Conservation (phyloP, 1,140 invertebrate genomes). For the Melanaphis sacchari region DNA sequence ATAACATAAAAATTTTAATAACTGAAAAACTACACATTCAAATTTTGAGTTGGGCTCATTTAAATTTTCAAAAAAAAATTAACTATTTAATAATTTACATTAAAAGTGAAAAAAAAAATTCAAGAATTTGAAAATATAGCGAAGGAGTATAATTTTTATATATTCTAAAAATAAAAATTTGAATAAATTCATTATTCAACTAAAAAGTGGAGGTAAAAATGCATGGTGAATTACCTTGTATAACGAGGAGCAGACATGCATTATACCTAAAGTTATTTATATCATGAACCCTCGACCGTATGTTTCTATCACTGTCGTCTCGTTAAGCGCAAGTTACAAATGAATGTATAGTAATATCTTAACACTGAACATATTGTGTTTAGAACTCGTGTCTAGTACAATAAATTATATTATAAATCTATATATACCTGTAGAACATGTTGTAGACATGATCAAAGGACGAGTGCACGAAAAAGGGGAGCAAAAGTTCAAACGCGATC, state of each 20-base stretch:
- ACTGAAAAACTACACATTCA: no score
- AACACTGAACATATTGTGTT: not conserved
- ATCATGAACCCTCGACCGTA: not conserved
- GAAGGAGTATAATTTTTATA: no score
- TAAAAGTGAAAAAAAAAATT: no score
- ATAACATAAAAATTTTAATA: no score
- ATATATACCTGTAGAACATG: not conserved
- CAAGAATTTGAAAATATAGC: no score
- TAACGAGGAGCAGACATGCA: not conserved
- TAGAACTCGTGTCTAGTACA: not conserved
- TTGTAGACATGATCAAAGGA: conserved; percentile 19
- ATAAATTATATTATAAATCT: not conserved
- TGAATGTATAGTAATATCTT: not conserved
- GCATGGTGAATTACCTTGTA: no score
- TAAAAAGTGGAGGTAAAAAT: no score
- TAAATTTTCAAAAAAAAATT: no score
- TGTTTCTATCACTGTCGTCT: not conserved
- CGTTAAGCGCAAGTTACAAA: not conserved
- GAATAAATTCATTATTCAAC: no score
- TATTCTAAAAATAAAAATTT: no score
- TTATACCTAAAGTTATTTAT: not conserved
- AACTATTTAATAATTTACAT: no score
- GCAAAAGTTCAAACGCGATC: conserved; percentile 35
- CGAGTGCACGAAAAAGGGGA: not conserved
- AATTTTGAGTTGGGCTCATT: no score